Conservation (phyloP, 1,140 invertebrate species). For the Druon quercuslanigerum region DNA sequence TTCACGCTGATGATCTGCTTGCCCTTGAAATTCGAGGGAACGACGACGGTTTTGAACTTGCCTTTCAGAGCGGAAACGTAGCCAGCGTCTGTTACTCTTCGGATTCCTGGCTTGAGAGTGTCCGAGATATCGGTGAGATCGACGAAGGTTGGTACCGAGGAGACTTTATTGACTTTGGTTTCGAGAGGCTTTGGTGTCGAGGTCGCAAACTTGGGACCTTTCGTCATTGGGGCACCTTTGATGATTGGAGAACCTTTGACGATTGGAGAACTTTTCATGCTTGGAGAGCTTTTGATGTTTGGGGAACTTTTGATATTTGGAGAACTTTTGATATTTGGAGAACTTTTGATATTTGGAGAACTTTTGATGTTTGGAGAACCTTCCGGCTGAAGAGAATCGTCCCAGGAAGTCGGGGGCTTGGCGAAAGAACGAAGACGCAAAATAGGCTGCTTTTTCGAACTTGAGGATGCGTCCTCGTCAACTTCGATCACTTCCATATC, state of each 20-base stretch:
- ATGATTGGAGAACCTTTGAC: background rate
- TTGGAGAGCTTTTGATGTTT: background rate
- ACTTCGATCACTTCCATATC: slow-evolving; percentile 1
- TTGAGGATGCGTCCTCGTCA: background rate
- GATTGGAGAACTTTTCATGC: background rate
- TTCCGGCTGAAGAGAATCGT: background rate
- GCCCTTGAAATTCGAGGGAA: slow-evolving; percentile 32
- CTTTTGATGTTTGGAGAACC: slow-evolving; percentile 1
- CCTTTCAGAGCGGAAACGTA: slow-evolving; percentile 31
- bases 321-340: background rate
- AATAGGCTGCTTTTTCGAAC: slow-evolving; percentile 44
- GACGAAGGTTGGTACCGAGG: background rate
- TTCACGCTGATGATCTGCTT: slow-evolving; percentile 46
- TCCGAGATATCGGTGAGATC: slow-evolving; percentile 21
- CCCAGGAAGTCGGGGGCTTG: slow-evolving; percentile 57
- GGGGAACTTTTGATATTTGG: slow-evolving; percentile 23
- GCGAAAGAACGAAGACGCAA: slow-evolving; percentile 65
- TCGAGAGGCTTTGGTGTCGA: background rate
- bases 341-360: background rate
- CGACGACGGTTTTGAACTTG: slow-evolving; percentile 35
- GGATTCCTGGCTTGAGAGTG: background rate
- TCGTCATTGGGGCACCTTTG: background rate
- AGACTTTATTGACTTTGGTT: background rate
- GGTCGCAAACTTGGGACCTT: background rate
- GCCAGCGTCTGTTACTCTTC: slow-evolving; percentile 7